Percentiles rank a stretch among this genome's conserved stretches.
These are phyloP conservation scores for Callithrix jacchus DNA, from an alignment of 2,113 vertebrate species.

Conservation along the genomic window DNA sequence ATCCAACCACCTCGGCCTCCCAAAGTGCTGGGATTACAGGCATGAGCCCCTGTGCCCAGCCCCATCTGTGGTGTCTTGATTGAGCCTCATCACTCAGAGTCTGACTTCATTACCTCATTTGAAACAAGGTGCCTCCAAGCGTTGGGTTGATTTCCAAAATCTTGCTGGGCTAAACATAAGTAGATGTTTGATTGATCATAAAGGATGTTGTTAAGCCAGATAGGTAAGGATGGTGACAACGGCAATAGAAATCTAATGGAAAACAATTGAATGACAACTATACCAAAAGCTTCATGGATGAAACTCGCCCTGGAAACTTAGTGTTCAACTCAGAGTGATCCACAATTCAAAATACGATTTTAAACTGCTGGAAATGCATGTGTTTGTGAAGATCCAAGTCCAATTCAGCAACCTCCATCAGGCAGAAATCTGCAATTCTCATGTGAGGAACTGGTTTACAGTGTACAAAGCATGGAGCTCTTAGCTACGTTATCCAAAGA, in stretches of 20 bases:
- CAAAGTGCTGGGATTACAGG: no score
- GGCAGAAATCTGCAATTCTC: neutral
- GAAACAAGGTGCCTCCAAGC: neutral
- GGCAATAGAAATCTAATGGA: neutral
- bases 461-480: fast-evolving
- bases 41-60: neutral
- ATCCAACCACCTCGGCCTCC: no score
- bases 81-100: neutral
- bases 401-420: neutral
- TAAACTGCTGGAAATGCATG: neutral
- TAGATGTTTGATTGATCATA: neutral
- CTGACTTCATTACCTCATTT: constrained; percentile 36
- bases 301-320: constrained; percentile 28
- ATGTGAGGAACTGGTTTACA: neutral
- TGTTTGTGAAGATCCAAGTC: neutral
- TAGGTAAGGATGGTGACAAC: neutral
- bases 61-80: neutral
- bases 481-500: neutral
- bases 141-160: constrained; percentile 16
- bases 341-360: neutral
- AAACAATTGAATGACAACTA: neutral
- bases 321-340: neutral
- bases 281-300: constrained; percentile 35
- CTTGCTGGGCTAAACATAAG: neutral
- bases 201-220: neutral